Evolutionary conservation across 2,113 vertebrate genomes (phyloP).

Genomic region (Uria aalge): DNA sequence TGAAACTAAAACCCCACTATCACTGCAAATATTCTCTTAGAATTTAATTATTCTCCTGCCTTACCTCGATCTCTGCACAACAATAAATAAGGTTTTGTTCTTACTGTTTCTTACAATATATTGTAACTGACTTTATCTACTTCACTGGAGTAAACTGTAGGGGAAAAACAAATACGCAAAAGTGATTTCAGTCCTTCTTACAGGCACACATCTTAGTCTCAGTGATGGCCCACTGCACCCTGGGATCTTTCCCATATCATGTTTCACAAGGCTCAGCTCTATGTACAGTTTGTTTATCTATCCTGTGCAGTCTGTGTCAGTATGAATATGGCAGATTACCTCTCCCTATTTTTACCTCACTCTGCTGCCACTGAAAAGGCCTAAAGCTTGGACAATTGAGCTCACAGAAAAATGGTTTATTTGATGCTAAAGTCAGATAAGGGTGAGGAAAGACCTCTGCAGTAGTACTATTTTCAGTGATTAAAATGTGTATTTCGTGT

Average conservation of each 20-base stretch:
- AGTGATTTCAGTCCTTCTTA: neutral
- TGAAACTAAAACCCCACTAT: neutral
- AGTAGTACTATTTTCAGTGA: neutral
- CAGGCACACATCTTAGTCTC: neutral
- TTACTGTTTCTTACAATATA: neutral
- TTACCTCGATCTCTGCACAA: neutral
- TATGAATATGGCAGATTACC: neutral
- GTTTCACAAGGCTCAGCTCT: neutral
- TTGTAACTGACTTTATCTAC: neutral
- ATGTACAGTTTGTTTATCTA: neutral
- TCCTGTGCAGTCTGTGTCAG: neutral
- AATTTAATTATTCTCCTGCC: neutral
- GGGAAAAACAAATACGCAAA: neutral
- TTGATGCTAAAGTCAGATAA: neutral
- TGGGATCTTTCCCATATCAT: neutral
- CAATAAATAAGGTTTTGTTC: neutral
- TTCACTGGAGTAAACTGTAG: neutral
- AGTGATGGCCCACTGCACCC: fast-evolving
- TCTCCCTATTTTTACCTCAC: neutral
- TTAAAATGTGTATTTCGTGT: neutral
- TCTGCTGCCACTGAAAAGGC: neutral
- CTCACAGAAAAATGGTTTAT: neutral
- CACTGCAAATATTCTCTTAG: neutral
- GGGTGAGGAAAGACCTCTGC: neutral
- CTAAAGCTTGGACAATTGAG: neutral